phyloP scores from a whole-genome alignment of 2,797 vertebrate species.

The Lerista edwardsae region DNA sequence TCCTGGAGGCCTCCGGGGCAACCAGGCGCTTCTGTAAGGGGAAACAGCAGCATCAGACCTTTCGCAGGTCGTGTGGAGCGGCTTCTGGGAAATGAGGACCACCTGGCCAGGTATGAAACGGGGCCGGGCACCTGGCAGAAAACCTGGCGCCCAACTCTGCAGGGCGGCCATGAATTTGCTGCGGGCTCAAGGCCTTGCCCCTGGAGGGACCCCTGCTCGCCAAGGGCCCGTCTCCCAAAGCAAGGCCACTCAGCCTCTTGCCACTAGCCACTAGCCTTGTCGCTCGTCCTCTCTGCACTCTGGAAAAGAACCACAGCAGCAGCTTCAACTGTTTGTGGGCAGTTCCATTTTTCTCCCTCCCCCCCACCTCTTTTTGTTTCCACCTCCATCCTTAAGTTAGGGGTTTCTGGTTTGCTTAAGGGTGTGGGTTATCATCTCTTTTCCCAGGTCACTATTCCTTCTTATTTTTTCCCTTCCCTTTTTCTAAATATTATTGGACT shows the following conservation, averaged over 20 bases:
- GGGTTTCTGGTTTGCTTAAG: background rate
- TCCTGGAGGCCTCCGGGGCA: background rate
- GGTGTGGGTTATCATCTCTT: background rate
- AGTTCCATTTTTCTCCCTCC: background rate
- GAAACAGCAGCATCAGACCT: background rate
- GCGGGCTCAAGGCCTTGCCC: background rate
- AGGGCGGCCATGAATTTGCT: too few species aligned
- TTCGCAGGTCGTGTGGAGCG: too few species aligned
- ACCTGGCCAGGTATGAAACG: background rate
- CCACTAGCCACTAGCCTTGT: too few species aligned
- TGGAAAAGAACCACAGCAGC: background rate
- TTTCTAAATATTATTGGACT: background rate
- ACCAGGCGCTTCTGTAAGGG: background rate
- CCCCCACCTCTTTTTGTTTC: background rate
- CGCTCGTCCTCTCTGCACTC: background rate
- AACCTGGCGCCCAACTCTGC: too few species aligned
- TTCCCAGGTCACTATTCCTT: background rate
- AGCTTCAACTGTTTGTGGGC: background rate
- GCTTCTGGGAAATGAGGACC: background rate
- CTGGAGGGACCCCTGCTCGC: background rate
- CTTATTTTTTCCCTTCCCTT: background rate
- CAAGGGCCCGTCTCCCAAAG: too few species aligned
- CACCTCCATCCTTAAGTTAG: background rate
- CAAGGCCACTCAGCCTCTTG: too few species aligned
- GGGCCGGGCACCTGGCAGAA: background rate